phyloP scores from a whole-genome alignment of 2,888 invertebrate species.

The Hydrotaea diabolus region DNA sequence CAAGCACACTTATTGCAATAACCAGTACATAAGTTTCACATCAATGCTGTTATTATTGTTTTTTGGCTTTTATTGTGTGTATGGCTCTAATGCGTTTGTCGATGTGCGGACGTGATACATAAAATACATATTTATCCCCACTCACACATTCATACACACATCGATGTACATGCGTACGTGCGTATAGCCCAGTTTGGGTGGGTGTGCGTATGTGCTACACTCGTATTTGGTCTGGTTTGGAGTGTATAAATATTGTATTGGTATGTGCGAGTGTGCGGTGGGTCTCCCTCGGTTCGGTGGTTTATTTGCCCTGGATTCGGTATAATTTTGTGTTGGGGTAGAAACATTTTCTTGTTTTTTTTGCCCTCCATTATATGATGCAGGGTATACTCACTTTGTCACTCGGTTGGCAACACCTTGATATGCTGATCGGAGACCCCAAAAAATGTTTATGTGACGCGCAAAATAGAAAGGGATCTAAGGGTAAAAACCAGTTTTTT shows the following conservation, averaged over 20 bases:
- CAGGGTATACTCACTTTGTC: no score
- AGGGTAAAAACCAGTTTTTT: no score
- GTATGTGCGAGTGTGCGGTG: neutral
- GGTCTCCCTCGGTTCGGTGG: conserved; percentile 7
- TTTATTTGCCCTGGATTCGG: conserved; percentile 26
- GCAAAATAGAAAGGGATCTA: no score
- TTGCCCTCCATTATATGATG: no score
- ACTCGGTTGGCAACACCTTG: no score
- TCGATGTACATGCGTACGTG: neutral
- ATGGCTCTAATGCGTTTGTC: conserved; percentile 68
- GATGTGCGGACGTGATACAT: conserved; percentile 69
- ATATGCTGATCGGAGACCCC: no score
- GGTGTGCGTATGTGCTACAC: neutral
- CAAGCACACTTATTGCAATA: conserved; percentile 47
- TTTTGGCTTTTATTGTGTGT: conserved; percentile 42
- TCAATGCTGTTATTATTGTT: conserved; percentile 59
- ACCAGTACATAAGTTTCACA: conserved; percentile 67
- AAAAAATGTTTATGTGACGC: no score
- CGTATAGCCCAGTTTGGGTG: neutral
- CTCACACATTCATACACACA: conserved; percentile 41
- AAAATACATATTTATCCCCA: conserved; percentile 54
- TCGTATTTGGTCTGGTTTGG: neutral
- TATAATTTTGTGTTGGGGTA: conserved; percentile 24
- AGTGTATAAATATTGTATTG: conserved; percentile 31
- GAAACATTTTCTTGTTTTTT: no score